These are phyloP conservation scores for Anastatus disparis DNA, from an alignment of 1,140 invertebrate genomes.

Conservation along the genomic window DNA sequence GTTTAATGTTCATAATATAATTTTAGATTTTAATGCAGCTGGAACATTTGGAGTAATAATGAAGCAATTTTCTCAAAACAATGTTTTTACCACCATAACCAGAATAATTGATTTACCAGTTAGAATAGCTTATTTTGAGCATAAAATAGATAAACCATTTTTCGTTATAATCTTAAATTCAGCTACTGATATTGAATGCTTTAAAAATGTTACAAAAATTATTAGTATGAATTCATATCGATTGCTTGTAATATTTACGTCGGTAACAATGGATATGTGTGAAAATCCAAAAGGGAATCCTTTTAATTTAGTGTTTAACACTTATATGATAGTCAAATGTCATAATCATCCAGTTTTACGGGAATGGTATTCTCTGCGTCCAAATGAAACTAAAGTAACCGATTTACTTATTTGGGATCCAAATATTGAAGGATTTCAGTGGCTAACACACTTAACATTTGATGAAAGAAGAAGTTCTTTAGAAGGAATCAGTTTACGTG, in stretches of 20 bases:
- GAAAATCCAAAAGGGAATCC: not conserved
- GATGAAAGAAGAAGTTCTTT: not conserved
- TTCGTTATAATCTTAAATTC: not conserved
- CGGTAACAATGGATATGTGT: not conserved
- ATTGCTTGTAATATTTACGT: not conserved
- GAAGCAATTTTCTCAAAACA: not conserved
- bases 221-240: not conserved
- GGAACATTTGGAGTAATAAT: not conserved
- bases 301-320: not conserved
- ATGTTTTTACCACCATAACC: not conserved
- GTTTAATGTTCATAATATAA: too few relatives aligned
- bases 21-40: not conserved
- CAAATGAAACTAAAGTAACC: not conserved
- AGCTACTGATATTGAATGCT: not conserved
- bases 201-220: not conserved
- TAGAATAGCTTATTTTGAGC: not conserved
- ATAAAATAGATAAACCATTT: not conserved
- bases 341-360: not conserved
- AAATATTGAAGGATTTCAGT: not conserved
- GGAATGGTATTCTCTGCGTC: not conserved
- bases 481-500: not conserved
- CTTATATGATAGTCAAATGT: not conserved
- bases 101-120: not conserved
- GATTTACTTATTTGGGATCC: not conserved
- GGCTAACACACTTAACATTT: not conserved